These are phyloP conservation scores for Myiotriccus ornatus DNA, from an alignment of 2,797 vertebrate species.

Conservation along the genomic window DNA sequence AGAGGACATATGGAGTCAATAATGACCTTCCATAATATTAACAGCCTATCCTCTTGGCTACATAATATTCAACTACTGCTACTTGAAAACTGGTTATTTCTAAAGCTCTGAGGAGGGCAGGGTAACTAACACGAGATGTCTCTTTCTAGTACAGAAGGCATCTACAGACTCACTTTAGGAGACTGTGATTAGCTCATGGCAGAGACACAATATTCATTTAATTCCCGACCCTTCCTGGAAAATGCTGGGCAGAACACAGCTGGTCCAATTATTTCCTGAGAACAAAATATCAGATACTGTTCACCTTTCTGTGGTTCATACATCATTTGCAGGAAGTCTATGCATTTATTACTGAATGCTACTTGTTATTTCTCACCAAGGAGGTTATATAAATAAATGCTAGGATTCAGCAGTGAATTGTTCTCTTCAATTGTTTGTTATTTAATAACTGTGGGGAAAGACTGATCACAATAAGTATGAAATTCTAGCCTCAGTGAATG, in stretches of 20 bases:
- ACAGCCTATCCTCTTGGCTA: background rate
- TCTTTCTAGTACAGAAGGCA: background rate
- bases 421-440: conserved; percentile 29
- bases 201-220: background rate
- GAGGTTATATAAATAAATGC: conserved; percentile 36
- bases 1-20: background rate
- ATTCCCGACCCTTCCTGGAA: background rate
- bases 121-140: background rate
- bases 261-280: background rate
- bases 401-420: background rate
- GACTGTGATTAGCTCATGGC: background rate
- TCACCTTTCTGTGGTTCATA: background rate
- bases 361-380: conserved; percentile 25
- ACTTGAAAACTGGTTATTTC: background rate
- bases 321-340: background rate
- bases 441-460: conserved; percentile 45
- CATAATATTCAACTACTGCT: background rate
- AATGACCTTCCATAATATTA: conserved; percentile 30
- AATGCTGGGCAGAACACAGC: background rate
- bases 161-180: background rate
- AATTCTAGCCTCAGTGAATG: background rate
- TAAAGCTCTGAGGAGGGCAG: background rate
- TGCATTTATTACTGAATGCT: background rate
- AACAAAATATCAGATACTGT: background rate
- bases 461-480: background rate